Evolutionary conservation across 2,113 vertebrate species (phyloP), one percentile per base, ranked within the genome.

Genomic region (Turnix velox): DNA sequence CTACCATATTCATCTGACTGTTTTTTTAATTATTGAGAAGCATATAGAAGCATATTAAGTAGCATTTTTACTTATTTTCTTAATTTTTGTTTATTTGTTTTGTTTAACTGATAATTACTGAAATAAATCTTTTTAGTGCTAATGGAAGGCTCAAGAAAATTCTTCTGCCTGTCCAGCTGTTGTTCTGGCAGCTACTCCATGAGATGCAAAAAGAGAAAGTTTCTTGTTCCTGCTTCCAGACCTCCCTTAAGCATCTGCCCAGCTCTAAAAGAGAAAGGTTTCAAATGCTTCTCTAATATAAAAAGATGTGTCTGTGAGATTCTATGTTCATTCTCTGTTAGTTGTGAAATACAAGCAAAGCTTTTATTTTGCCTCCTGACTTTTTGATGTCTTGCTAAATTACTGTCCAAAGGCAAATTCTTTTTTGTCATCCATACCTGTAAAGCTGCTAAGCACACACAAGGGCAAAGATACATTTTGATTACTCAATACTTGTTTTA

Each of bases 401-500:
- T 95, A 27, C 71, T 79, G 40, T 94, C 93, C 90, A 96, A 97
- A 87, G 90, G 78, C 94, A 95, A 93, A 82, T 93, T 95, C 52
- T 85, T 88, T 88, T 68, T 74, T 90, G 65, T 95, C 87, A 77
- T 92, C 51, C 28, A 77, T 90, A 97, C 86, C 89, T 97, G 92
- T 87, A 96, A 96, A 90, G 78, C 92, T 96, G 91, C 94, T 97
- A 94, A 78, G 93, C 78, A 63, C 84, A 94, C 40, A 85, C 35
- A 86, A 90, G 96, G 91, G 91, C 86, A 97, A 97, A 93, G 95
- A 96, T 83, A 95, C 42, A 65, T 81, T 91, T 31, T 61, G 73
- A 90, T 98, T 97, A 92, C 97, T 91, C 97, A 97, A 97, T 91
- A 95, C 83, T 96, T 96, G 83, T 96, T 98, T 97, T 94, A 97